Evolutionary conservation across 1,140 invertebrate species (phyloP).

Genomic region (Drosophila auraria): DNA sequence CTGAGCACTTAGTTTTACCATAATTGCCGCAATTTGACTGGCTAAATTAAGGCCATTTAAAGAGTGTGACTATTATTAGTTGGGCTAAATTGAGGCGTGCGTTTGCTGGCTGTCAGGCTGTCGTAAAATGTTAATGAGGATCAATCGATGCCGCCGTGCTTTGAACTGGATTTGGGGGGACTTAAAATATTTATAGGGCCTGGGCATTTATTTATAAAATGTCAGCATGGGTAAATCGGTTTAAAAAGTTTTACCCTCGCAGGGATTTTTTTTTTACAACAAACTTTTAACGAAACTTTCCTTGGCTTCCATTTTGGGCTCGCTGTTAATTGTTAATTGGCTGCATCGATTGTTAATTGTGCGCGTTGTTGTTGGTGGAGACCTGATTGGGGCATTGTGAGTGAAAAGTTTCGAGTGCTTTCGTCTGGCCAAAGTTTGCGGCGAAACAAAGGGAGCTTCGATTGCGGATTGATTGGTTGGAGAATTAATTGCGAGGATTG

Average conservation of each 20-base stretch:
- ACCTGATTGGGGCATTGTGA: slow-evolving; percentile 53
- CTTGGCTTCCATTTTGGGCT: slow-evolving; percentile 26
- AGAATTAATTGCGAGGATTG: slow-evolving; percentile 54
- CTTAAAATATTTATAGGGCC: slow-evolving; percentile 27
- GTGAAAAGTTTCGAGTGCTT: slow-evolving; percentile 70
- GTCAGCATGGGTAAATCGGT: slow-evolving; percentile 29
- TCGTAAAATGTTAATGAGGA: slow-evolving; percentile 20
- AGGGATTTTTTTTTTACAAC: slow-evolving; percentile 32
- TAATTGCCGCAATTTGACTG: slow-evolving; percentile 39
- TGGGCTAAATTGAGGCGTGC: slow-evolving; percentile 2
- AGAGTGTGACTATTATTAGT: slow-evolving; percentile 33
- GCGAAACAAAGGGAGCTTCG: slow-evolving; percentile 60
- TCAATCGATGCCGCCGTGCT: slow-evolving; percentile 20
- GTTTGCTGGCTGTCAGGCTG: slow-evolving; percentile 16
- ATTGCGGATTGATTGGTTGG: slow-evolving; percentile 46
- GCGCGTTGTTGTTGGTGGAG: slow-evolving; percentile 38
- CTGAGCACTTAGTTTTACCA: slow-evolving; percentile 1
- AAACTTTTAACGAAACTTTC: slow-evolving; percentile 47
- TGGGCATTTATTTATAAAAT: slow-evolving; percentile 40
- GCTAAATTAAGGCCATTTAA: slow-evolving; percentile 28
- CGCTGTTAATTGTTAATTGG: slow-evolving; percentile 77
- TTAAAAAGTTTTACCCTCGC: slow-evolving; percentile 30
- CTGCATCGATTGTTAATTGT: slow-evolving; percentile 79
- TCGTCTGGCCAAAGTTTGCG: slow-evolving; percentile 72
- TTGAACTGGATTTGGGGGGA: slow-evolving; percentile 15